Evolutionary conservation across 1,140 invertebrate genomes (phyloP).

Genomic region (Saccostrea echinata): DNA sequence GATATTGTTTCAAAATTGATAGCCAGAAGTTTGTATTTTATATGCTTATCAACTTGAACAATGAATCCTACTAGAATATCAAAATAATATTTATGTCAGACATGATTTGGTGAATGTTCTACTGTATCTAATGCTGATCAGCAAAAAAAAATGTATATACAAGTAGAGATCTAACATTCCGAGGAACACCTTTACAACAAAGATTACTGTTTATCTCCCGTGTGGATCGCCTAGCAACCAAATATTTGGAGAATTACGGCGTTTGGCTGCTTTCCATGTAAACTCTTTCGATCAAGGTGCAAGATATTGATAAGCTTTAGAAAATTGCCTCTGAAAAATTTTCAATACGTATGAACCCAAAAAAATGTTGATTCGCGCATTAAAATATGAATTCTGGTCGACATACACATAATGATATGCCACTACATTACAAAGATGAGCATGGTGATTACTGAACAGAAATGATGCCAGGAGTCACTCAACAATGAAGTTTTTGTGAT

Average conservation of each 20-base stretch:
- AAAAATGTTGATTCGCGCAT: slow-evolving; percentile 17
- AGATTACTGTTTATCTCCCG: slow-evolving; percentile 17
- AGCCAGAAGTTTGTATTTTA: no score
- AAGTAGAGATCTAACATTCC: slow-evolving; percentile 12
- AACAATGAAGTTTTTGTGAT: slow-evolving; percentile 1
- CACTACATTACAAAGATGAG: not conserved
- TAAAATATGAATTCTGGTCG: slow-evolving; percentile 7
- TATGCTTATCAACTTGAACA: no score
- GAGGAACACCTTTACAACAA: not conserved
- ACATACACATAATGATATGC: not conserved
- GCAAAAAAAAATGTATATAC: slow-evolving; percentile 10
- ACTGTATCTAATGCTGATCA: not conserved
- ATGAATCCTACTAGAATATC: no score
- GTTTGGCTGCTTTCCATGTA: slow-evolving; percentile 19
- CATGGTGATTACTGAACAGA: not conserved
- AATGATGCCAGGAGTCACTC: not conserved
- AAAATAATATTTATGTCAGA: not conserved
- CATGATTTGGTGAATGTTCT: not conserved
- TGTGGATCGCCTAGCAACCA: slow-evolving; percentile 14
- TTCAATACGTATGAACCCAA: slow-evolving; percentile 1
- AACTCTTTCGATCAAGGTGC: slow-evolving; percentile 23
- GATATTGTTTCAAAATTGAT: no score
- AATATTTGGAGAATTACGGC: slow-evolving; percentile 18
- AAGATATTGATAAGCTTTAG: slow-evolving; percentile 30
- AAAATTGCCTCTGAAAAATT: not conserved